Base-by-base conservation (phyloP, 2,797 vertebrate species). In the Anolis apletophallus region DNA sequence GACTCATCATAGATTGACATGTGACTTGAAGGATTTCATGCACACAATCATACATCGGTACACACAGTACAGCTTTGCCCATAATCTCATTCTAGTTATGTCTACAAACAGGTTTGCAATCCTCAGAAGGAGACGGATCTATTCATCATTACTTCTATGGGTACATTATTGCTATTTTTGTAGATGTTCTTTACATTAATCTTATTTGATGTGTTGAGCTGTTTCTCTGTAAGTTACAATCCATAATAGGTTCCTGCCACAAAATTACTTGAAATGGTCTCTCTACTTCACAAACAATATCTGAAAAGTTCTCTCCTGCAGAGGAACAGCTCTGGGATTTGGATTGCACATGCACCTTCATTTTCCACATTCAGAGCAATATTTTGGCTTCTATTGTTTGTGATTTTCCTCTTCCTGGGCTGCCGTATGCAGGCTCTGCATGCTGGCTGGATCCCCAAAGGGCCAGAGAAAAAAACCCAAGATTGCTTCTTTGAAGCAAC, bases 301-400 rank as follows among this genome's bases (percentile, higher is more conserved):
- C 6, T 50, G 29, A 4, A 46, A 46, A 88, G 0, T 6, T 91
- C 3, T 14, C 10, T 81, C n/a, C 23, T 80, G 14, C 16, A 77
- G 87, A 81, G 52, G 80, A 71, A 1, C 1, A 78, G 5, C 67
- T 74, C 75, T 85, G 26, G 85, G 86, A 89, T 52, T 0, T n/a
- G 13, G 69, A 2, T 79, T 86, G 7, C 5, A 89, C 80, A 74
- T 84, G 57, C 1, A 73, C 1, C 1, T 89, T 90, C 0, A 69
- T 90, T 88, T 91, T 88, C 54, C 83, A 17, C 73, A 75, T 89
- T 88, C 59, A 85, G 57, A 84, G 59, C 6, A n/a, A 81, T 76
- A 80, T 86, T 67, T 59, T 88, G n/a, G 1, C 1, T 81, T 84
- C 72, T 34, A 14, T 79, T 80, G 80, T 69, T 84, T 57, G 69